Base-by-base conservation (phyloP, 2,113 vertebrate species). In the Cyanistes caeruleus region DNA sequence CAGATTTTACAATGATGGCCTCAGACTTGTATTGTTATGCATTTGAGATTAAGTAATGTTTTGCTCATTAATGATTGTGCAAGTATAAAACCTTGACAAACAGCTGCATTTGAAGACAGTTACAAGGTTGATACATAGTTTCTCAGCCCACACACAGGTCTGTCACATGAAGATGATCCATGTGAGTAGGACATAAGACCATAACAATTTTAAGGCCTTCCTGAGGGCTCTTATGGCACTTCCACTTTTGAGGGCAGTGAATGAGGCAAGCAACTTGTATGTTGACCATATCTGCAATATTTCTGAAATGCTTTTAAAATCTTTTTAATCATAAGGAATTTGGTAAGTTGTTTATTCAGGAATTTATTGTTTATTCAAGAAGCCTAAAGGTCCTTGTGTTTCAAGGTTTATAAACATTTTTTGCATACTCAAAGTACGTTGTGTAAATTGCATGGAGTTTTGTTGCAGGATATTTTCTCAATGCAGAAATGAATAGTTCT, bases 221-320 rank as follows among this genome's bases (percentile, higher is more conserved):
- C n/a, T 64, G 27, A 59, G 10, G 14, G 3, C 16, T 13, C 2
- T 49, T 89, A 11, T 8, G 69, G 14, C 15, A 19, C 22, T 84
- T 80, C 2, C 31, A 46, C 16, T 63, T 41, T 62, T 18, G 16
- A 12, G 11, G 10, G 1, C 2, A 2, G 2, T 48, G 51, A 17
- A 46, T 55, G 20, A 72, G 20, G 25, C 63, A 90, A 44, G 19
- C 35, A 63, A 9, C 21, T 37, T 56, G 1, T 75, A 24, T n/a
- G 8, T 60, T 83, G 27, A 51, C 14, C 0, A 0, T 25, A 22
- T 74, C 41, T 70, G 25, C 0, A 1, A 23, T 76, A 5, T 72
- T 79, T 88, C 55, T 84, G 43, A 87, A 77, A 44, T 73, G 5
- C 21, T 85, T 13, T 63, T 8, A 24, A 39, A 43, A 31, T 48